Percentiles rank a stretch among this genome's conserved stretches.
Evolutionary conservation across 2,888 invertebrate species (phyloP).

Genomic region (Limnephilus marmoratus): DNA sequence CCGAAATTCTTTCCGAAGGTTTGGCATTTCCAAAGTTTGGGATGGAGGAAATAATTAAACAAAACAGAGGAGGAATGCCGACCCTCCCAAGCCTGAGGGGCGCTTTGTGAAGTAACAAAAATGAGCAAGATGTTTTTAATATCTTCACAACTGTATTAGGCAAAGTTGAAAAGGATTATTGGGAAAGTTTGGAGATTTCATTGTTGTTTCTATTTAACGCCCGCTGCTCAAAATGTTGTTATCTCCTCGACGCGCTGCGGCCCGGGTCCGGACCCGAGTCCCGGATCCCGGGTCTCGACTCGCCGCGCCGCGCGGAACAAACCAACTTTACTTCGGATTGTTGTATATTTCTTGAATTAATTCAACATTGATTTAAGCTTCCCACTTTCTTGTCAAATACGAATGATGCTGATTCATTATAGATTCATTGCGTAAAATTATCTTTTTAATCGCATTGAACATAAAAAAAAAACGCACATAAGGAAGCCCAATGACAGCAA

Average conservation of each 20-base stretch:
- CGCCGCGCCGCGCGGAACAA: not conserved
- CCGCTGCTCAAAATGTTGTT: slow-evolving; percentile 58
- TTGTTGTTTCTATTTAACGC: slow-evolving; percentile 64
- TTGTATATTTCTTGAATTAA: not conserved
- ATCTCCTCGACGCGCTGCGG: not conserved
- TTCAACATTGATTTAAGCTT: not conserved
- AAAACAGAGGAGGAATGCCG: slow-evolving; percentile 66
- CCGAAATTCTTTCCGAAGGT: slow-evolving; percentile 62
- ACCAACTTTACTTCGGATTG: not conserved
- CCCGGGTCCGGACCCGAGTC: not conserved
- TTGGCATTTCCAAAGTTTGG: slow-evolving; percentile 64
- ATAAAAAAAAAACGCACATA: too few relatives aligned
- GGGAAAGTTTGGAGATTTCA: slow-evolving; percentile 65
- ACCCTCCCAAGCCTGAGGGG: slow-evolving; percentile 58
- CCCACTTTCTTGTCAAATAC: not conserved
- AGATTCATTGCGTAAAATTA: not conserved
- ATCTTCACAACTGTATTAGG: slow-evolving; percentile 66
- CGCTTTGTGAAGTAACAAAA: slow-evolving; percentile 65
- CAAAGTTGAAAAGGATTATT: slow-evolving; percentile 66
- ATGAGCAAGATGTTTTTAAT: slow-evolving; percentile 67
- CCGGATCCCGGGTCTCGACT: not conserved
- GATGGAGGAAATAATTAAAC: slow-evolving; percentile 66
- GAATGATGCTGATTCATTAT: not conserved
- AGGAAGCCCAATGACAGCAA: too few relatives aligned
- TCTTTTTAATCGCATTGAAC: not conserved